These are phyloP conservation scores for Nothobranchius kuhntae DNA, from an alignment of 2,113 vertebrate genomes.

Conservation along the genomic window DNA sequence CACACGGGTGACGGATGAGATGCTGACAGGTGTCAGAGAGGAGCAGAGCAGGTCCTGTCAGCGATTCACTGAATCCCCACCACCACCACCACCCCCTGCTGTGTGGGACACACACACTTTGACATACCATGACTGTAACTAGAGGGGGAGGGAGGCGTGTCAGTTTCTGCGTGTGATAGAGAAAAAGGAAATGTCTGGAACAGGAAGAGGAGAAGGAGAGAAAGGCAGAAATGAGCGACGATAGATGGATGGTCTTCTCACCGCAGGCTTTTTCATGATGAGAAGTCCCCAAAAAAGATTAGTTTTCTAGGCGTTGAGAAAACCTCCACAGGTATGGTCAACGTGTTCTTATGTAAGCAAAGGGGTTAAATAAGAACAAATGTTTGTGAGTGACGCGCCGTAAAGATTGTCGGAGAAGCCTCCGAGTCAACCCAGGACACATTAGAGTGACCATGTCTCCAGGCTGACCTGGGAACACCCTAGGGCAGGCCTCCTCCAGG, in stretches of 20 bases:
- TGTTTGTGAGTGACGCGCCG: no score
- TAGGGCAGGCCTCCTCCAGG: no score
- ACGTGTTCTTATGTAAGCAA: neutral
- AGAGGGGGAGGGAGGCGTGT: slow-evolving; percentile 51
- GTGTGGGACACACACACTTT: slow-evolving; percentile 87
- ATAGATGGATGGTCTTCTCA: slow-evolving; percentile 14
- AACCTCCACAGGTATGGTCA: no score
- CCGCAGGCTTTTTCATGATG: neutral
- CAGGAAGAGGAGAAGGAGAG: slow-evolving; percentile 36
- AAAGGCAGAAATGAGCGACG: slow-evolving; percentile 24
- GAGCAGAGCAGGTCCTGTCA: slow-evolving; percentile 86
- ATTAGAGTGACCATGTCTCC: no score
- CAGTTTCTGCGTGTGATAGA: slow-evolving; percentile 41
- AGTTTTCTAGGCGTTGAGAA: neutral
- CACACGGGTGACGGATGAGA: slow-evolving; percentile 88
- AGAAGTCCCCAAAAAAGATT: neutral
- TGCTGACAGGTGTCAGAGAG: slow-evolving; percentile 84
- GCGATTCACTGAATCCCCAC: slow-evolving; percentile 78
- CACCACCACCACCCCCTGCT: slow-evolving; percentile 46
- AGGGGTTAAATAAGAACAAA: no score
- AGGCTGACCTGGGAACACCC: no score
- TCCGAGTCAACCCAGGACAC: no score
- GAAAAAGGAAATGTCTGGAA: slow-evolving; percentile 41
- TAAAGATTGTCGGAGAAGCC: no score
- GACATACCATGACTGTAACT: slow-evolving; percentile 78